Evolutionary conservation across 1,140 invertebrate genomes (phyloP).

Genomic region (Lithobius niger): DNA sequence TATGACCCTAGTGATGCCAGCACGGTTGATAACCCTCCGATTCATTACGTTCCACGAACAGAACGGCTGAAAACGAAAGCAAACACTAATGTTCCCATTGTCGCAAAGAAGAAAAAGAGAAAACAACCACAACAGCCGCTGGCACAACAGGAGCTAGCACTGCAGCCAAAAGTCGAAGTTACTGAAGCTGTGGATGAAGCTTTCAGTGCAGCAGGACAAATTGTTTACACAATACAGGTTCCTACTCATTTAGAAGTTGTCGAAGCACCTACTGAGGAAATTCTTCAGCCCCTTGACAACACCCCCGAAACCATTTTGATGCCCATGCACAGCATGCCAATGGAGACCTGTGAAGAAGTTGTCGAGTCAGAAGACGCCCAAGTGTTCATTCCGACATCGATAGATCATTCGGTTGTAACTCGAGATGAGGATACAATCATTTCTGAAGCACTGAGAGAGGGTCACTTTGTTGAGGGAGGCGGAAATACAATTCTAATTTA

Average conservation of each 20-base stretch:
- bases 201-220: neutral
- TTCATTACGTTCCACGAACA: neutral
- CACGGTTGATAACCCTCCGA: neutral
- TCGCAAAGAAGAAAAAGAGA: neutral
- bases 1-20: neutral
- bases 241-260: neutral
- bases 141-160: neutral
- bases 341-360: neutral
- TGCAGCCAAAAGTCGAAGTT: neutral
- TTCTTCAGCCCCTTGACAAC: neutral
- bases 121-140: neutral
- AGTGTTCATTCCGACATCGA: neutral
- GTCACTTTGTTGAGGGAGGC: neutral
- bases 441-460: neutral
- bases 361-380: neutral
- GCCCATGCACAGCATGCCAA: neutral
- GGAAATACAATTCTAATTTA: neutral
- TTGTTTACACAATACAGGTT: conserved; percentile 1
- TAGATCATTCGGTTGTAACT: neutral
- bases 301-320: neutral
- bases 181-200: neutral
- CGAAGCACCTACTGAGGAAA: neutral
- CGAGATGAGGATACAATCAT: neutral
- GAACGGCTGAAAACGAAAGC: neutral
- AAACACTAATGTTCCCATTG: neutral